Evolutionary conservation across 2,113 vertebrate species (phyloP), one percentile per base, ranked within the genome.

Genomic region (Emydocephalus ijimae): DNA sequence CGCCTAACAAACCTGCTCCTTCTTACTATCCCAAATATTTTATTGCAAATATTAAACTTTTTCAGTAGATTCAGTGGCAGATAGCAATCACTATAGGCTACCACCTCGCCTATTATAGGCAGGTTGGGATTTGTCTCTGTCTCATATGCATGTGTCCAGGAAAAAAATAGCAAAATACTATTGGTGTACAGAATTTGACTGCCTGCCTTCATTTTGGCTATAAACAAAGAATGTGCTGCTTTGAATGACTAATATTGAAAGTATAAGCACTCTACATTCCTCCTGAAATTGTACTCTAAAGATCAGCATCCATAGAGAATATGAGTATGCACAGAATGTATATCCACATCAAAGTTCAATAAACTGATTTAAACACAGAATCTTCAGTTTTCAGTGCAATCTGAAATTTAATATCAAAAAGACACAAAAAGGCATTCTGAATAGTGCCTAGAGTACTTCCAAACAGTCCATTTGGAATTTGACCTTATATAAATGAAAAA

Each of bases 11-110:
- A 5, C 29, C 91, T 23, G 23, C 89, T 7, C 48, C 48, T 50
- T 50, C 48, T 50, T 74, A 88, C 91, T 90, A 91, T 92, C 92
- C 7, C 93, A 54, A 93, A 90, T 3, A 69, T 43, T 34, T n/a
- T 34, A 34, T 74, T 74, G 64, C 29, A 34, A 6, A 74, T 34
- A 34, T 74, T 74, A 74, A 74, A 18, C n/a, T 34, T 34, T 34
- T 34, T 18, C n/a, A 34, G 64, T 74, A 74, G n/a, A n/a, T 74
- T 74, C n/a, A 74, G 14, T 34, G 14, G 15, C 64, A 74, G n/a
- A 34, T 34, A 34, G 64, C 64, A 74, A 74, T 74, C 64, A 34
- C n/a, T 74, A 74, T 34, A 74, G n/a, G 34, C 29, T 74, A n/a
- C 15, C 64, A 34, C 14, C 64, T 74, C 14, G 4, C n/a, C n/a